These are phyloP conservation scores for Eulithis prunata DNA, from an alignment of 2,888 invertebrate genomes.

Conservation along the genomic window DNA sequence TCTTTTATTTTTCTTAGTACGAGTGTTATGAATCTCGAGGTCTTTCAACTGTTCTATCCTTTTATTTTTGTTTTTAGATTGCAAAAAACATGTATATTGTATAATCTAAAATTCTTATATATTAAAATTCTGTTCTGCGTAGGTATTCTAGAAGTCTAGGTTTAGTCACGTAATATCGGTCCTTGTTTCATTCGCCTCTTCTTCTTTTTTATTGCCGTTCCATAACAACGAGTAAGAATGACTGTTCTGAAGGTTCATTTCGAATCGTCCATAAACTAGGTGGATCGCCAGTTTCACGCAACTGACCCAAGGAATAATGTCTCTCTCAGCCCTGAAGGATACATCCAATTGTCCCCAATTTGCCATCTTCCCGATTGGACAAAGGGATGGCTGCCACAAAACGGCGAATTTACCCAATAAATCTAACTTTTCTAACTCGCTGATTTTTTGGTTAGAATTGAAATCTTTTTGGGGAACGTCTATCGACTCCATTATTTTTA, in stretches of 20 bases:
- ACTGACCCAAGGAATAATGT: not conserved
- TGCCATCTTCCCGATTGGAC: constrained; percentile 29
- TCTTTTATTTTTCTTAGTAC: too few relatives aligned
- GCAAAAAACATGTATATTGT: too few relatives aligned
- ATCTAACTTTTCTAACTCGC: constrained; percentile 23
- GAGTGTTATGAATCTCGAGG: too few relatives aligned
- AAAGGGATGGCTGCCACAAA: constrained; percentile 36
- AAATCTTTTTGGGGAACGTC: constrained; percentile 16
- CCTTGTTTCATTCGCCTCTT: too few relatives aligned
- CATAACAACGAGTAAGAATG: too few relatives aligned
- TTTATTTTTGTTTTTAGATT: too few relatives aligned
- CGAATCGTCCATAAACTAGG: not conserved
- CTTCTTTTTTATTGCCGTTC: too few relatives aligned
- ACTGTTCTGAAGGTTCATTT: not conserved
- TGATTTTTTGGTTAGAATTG: constrained; percentile 8
- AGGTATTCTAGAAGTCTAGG: too few relatives aligned
- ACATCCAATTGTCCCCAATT: constrained; percentile 42
- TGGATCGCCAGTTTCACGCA: not conserved
- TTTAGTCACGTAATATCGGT: too few relatives aligned
- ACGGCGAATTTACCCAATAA: constrained; percentile 38
- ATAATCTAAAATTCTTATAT: too few relatives aligned
- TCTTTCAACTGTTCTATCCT: too few relatives aligned
- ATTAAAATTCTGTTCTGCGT: too few relatives aligned
- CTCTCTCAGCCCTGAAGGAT: constrained; percentile 14
- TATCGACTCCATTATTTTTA: constrained; percentile 3